Evolutionary conservation across 2,888 invertebrate species (phyloP), one percentile per base, ranked within the genome.

Genomic region (Lasioglossum figueresi): DNA sequence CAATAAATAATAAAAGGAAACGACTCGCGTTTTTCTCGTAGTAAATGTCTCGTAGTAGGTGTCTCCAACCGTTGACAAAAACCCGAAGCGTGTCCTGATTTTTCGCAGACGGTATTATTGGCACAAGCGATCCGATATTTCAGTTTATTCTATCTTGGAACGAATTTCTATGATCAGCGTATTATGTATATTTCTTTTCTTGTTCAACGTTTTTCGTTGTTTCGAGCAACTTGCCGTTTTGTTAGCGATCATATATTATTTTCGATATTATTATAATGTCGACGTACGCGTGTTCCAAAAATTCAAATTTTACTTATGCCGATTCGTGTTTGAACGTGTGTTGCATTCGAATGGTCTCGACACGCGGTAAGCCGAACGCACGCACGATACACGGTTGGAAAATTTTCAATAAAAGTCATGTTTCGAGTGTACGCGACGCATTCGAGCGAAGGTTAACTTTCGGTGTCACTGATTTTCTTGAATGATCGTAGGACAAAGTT

Each of bases 401-500:
- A 2, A 19, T 19, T 48, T 23, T 10, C 45, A 66, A n/a, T 73
- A 31, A 52, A 68, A 80, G n/a, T 75, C 6, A 52, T 40, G 31
- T 37, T 31, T 31, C 8, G 16, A 27, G 31, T 31, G 31, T 63
- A 31, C n/a, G 16, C 63, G 63, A 63, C 16, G 31, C 27, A 63
- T 63, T 14, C 31, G n/a, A 59, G 16, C 31, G 31, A 63, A 63
- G 63, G 63, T 31, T 59, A 34, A 66, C 19, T 19, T 66, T 19
- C 23, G 68, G 68, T 83, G 63, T 52, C 63, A 34, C 37, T 23
- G 34, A 79, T 83, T 72, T 84, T 86, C 70, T 79, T 89, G 84
- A 88, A 87, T 89, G 89, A 81, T 88, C 85, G 82, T 76, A 80
- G 73, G 73, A 84, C 75, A 27, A 80, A 87, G 76, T 76, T 83